These are phyloP conservation scores for Chaetura pelagica DNA, from an alignment of 2,113 vertebrate species.

Conservation along the genomic window DNA sequence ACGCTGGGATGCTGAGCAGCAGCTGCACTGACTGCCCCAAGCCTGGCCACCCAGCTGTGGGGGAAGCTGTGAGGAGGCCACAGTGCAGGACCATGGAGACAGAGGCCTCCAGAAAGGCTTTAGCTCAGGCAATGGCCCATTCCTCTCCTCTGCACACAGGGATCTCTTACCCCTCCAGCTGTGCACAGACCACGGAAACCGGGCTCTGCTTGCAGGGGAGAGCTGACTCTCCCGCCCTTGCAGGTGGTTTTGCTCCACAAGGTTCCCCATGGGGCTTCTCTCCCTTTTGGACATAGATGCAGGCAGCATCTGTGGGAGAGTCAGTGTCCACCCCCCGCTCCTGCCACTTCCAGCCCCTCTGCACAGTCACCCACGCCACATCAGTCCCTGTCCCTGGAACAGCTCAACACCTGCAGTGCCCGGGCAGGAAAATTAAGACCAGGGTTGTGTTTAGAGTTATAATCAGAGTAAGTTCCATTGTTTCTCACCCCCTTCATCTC, in stretches of 20 bases:
- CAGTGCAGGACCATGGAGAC: neutral
- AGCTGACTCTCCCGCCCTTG: accelerated
- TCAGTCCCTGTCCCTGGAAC: neutral
- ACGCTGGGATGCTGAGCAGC: too few relatives aligned
- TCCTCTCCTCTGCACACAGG: neutral
- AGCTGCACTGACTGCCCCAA: accelerated
- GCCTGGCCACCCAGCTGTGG: accelerated
- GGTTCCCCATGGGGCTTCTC: accelerated
- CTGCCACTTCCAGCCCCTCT: neutral
- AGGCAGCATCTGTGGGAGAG: neutral
- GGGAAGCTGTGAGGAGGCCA: accelerated
- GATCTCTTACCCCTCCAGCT: neutral
- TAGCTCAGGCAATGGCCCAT: accelerated
- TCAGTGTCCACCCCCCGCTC: too few relatives aligned
- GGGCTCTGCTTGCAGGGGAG: neutral
- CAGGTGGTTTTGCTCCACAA: neutral
- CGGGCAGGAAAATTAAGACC: neutral
- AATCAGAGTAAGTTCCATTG: neutral
- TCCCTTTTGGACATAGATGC: neutral
- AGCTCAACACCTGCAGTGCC: neutral
- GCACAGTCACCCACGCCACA: neutral
- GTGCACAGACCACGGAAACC: neutral
- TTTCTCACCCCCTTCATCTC: neutral
- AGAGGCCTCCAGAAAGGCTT: neutral
- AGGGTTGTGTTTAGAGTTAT: neutral